Evolutionary conservation across 2,113 vertebrate species (phyloP).

Genomic region (Aleadryas rufinucha): DNA sequence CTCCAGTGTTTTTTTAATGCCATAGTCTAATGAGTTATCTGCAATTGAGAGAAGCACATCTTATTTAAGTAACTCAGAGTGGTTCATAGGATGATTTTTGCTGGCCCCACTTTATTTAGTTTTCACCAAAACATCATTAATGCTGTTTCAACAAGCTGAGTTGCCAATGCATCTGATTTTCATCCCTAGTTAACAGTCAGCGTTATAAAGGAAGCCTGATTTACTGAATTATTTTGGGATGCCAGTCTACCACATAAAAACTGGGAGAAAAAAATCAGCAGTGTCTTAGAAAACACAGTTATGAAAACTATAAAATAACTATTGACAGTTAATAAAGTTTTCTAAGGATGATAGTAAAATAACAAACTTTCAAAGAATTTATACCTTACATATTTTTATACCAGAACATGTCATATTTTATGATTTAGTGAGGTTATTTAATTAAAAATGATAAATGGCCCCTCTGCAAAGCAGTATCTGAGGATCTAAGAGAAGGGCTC

Average conservation of each 20-base stretch:
- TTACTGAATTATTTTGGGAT: background rate
- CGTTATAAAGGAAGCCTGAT: background rate
- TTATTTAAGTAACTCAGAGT: background rate
- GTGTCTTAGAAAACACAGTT: background rate
- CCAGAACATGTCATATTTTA: background rate
- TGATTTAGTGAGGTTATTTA: background rate
- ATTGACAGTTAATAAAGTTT: slow-evolving; percentile 54
- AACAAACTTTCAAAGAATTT: slow-evolving; percentile 10
- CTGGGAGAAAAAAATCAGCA: background rate
- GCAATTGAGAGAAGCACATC: background rate
- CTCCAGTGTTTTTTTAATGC: background rate
- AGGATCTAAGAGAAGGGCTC: background rate
- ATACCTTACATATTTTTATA: background rate
- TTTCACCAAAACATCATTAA: background rate
- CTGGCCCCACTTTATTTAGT: background rate
- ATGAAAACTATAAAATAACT: slow-evolving; percentile 27
- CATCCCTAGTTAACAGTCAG: background rate
- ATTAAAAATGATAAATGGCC: background rate
- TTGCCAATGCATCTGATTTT: background rate
- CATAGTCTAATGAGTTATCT: background rate
- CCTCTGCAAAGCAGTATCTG: background rate
- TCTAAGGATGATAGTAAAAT: background rate
- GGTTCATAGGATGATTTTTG: background rate
- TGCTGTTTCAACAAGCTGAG: background rate
- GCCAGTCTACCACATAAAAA: background rate